A percentile compares a stretch with the other conserved stretches of the same genome.
phyloP scores from a whole-genome alignment of 1,140 invertebrate genomes.

The Euwallacea similis region DNA sequence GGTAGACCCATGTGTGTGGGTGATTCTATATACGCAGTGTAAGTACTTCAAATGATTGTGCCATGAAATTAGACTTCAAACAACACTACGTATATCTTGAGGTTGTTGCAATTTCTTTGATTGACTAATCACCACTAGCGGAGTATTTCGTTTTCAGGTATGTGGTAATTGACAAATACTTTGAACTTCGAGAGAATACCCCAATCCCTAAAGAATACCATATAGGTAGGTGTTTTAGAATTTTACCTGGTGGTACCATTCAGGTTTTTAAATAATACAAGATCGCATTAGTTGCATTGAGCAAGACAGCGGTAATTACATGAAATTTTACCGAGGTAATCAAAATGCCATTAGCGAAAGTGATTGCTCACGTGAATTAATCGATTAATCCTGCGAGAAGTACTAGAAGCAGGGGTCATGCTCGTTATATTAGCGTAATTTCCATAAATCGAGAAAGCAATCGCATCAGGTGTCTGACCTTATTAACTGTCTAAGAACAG shows the following conservation, averaged over 20 bases:
- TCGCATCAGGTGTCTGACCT: constrained; percentile 29
- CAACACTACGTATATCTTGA: no score
- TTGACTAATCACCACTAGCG: no score
- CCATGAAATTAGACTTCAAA: no score
- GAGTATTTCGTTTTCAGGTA: neutral
- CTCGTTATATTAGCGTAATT: constrained; percentile 15
- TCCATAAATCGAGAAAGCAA: constrained; percentile 32
- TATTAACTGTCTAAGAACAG: constrained; percentile 21
- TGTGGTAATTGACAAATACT: neutral
- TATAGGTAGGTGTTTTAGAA: constrained; percentile 34
- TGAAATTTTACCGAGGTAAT: neutral
- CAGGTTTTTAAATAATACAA: constrained; percentile 33
- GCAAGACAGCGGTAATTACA: neutral
- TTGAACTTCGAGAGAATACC: constrained; percentile 9
- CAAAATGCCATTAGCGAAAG: constrained; percentile 8
- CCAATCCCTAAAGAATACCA: constrained; percentile 1
- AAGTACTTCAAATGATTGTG: no score
- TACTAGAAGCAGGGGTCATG: constrained; percentile 4
- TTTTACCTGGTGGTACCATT: constrained; percentile 35
- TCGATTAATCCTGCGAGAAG: constrained; percentile 5
- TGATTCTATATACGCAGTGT: constrained; percentile 9
- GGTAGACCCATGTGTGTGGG: constrained; percentile 27
- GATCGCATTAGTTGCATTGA: neutral
- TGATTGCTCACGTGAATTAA: constrained; percentile 14
- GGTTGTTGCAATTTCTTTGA: no score